phyloP scores from a whole-genome alignment of 2,797 vertebrate species.

The Tachyglossus aculeatus region DNA sequence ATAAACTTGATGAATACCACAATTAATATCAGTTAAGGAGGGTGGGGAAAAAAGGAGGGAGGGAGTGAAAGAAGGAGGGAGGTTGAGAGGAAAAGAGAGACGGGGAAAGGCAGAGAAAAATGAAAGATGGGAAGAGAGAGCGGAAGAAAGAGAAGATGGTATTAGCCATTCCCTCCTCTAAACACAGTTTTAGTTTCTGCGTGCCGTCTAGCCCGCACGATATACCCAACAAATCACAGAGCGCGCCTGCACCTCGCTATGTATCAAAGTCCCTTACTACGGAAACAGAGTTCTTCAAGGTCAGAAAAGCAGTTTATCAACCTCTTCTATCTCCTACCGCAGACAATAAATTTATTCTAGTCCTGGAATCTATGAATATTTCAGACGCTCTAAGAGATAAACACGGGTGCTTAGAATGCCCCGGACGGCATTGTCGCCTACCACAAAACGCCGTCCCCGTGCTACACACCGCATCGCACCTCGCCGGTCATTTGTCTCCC shows the following conservation, averaged over 20 bases:
- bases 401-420: conserved; percentile 72
- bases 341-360: conserved; percentile 84
- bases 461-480: background rate
- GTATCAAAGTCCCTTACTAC: conserved; percentile 76
- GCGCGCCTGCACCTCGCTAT: conserved; percentile 62
- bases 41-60: too few relatives aligned
- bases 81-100: too few relatives aligned
- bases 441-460: conserved; percentile 44
- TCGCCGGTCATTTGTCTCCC: conserved; percentile 13
- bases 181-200: conserved; percentile 54
- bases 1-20: too few relatives aligned
- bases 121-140: background rate
- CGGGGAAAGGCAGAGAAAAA: background rate
- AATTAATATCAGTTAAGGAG: too few relatives aligned
- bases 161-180: background rate
- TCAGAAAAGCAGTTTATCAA: conserved; percentile 83
- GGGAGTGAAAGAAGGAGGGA: too few relatives aligned
- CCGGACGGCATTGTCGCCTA: conserved; percentile 60
- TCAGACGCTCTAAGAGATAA: conserved; percentile 82
- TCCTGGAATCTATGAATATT: conserved; percentile 81
- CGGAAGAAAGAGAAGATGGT: too few relatives aligned
- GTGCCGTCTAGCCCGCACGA: conserved; percentile 46
- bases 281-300: conserved; percentile 85
- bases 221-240: conserved; percentile 71
- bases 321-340: conserved; percentile 79